Percentiles rank a stretch among this genome's conserved stretches.
phyloP scores from a whole-genome alignment of 92 coral and sea anemone species.

The Blastomussa wellsi region DNA sequence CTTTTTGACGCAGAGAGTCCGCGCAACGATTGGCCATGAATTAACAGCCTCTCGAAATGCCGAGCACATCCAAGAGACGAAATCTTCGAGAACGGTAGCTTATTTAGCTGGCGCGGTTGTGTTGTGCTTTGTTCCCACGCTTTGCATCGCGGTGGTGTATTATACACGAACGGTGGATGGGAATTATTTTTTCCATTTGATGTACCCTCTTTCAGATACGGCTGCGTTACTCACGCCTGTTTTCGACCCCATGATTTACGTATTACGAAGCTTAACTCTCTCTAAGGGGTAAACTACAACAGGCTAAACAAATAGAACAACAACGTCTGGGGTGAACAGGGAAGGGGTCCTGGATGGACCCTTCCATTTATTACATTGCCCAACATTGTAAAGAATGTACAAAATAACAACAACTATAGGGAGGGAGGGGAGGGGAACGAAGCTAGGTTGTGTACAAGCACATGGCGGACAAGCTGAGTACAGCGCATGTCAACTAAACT shows the following conservation, averaged over 20 bases:
- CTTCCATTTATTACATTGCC: no score
- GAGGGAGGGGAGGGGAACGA: no score
- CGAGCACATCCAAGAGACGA: conserved; percentile 59
- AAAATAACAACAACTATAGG: no score
- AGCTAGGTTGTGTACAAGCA: no score
- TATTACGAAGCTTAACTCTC: no score
- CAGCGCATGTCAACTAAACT: no score
- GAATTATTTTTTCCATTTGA: conserved; percentile 57
- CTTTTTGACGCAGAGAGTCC: conserved; percentile 49
- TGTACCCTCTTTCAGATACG: conserved; percentile 74
- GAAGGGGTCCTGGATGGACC: no score
- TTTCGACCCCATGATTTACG: conserved; percentile 72
- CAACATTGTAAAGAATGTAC: no score
- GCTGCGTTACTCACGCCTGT: conserved; percentile 66
- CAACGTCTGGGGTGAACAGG: no score
- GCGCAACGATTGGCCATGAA: conserved; percentile 33
- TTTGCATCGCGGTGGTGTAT: conserved; percentile 48
- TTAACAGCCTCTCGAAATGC: conserved; percentile 19
- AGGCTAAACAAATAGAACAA: no score
- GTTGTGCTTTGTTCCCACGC: conserved; percentile 68
- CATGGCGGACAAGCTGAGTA: no score
- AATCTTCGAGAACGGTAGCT: conserved; percentile 67
- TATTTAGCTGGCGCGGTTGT: conserved; percentile 61
- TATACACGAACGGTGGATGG: conserved; percentile 31
- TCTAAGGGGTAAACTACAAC: no score